phyloP scores from a whole-genome alignment of 2,888 invertebrate species.

The Lomographa bimaculata region DNA sequence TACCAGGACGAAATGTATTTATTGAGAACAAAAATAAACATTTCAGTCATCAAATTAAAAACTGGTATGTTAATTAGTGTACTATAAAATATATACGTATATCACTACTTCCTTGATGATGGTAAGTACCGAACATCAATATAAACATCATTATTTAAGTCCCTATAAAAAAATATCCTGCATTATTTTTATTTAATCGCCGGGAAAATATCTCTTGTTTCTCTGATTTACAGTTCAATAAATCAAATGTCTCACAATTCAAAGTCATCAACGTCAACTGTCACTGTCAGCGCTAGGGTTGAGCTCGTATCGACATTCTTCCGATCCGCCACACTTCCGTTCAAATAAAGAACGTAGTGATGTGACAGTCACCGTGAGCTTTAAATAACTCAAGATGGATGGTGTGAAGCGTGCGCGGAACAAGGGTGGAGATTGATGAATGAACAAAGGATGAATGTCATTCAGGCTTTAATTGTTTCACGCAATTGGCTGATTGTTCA shows the following conservation, averaged over 20 bases:
- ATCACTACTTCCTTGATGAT: no score
- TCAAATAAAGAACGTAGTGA: slow-evolving; percentile 43
- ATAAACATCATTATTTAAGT: no score
- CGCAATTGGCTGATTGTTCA: slow-evolving; percentile 15
- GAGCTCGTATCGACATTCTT: slow-evolving; percentile 32
- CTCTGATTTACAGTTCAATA: slow-evolving; percentile 7
- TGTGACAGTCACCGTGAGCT: slow-evolving; percentile 41
- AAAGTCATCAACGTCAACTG: slow-evolving; percentile 16
- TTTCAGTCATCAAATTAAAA: no score
- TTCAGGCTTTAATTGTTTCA: slow-evolving; percentile 35
- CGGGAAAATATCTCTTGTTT: no score
- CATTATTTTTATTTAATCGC: no score
- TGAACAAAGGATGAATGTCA: slow-evolving; percentile 47
- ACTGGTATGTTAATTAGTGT: no score
- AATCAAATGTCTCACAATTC: slow-evolving; percentile 12
- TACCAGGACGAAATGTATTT: no score
- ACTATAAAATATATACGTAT: no score
- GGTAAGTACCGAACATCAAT: no score
- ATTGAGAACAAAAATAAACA: no score
- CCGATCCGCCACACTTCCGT: slow-evolving; percentile 39
- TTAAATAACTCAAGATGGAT: slow-evolving; percentile 65
- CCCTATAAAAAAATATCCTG: no score
- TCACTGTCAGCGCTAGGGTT: slow-evolving; percentile 28
- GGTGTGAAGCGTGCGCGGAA: slow-evolving; percentile 55
- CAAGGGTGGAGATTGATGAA: slow-evolving; percentile 65